These are phyloP conservation scores for Pterocles gutturalis DNA, from an alignment of 2,113 vertebrate genomes.

Conservation along the genomic window DNA sequence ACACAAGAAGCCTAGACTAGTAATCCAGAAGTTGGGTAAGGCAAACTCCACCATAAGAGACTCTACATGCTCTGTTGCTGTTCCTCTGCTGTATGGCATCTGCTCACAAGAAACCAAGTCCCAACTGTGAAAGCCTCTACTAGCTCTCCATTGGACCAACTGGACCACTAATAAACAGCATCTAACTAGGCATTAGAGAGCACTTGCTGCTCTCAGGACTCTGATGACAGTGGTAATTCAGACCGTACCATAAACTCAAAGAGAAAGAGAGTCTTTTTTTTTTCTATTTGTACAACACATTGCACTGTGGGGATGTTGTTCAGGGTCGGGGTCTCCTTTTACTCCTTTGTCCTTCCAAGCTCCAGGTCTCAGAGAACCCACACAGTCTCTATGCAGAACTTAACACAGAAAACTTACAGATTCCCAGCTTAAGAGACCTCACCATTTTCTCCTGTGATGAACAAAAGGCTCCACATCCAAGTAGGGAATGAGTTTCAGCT, in stretches of 20 bases:
- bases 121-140: not conserved
- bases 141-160: not conserved
- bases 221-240: not conserved
- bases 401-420: not conserved
- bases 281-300: not conserved
- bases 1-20: not conserved
- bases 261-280: not conserved
- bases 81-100: not conserved
- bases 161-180: not conserved
- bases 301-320: not conserved
- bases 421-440: not conserved
- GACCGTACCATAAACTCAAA: not conserved
- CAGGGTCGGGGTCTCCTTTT: not conserved
- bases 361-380: not conserved
- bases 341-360: not conserved
- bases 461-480: conserved; percentile 28
- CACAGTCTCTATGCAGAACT: not conserved
- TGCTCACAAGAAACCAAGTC: not conserved
- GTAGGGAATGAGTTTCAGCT: conserved; percentile 60
- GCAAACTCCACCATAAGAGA: not conserved
- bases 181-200: not conserved
- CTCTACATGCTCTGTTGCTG: not conserved
- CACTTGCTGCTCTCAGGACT: not conserved
- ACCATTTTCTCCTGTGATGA: not conserved
- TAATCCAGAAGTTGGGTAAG: not conserved